These are phyloP conservation scores for Thereva nobilitata DNA, from an alignment of 2,888 invertebrate species.

Conservation along the genomic window DNA sequence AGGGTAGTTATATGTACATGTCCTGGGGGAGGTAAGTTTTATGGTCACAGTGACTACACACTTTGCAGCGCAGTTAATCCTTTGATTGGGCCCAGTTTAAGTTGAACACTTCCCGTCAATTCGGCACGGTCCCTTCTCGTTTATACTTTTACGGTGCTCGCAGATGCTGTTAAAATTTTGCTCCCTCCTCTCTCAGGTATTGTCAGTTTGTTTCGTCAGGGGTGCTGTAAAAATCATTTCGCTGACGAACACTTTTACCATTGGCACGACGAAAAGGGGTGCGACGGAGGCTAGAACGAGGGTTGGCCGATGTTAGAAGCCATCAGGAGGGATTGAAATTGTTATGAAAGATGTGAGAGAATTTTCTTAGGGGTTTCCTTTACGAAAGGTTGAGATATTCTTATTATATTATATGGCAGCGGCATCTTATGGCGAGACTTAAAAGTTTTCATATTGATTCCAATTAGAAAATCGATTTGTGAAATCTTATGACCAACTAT, in stretches of 20 bases:
- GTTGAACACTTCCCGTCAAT: constrained; percentile 2
- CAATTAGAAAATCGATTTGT: too few relatives aligned
- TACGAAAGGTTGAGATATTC: too few relatives aligned
- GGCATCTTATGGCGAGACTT: too few relatives aligned
- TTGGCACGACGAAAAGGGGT: constrained; percentile 19
- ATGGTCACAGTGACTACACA: constrained; percentile 29
- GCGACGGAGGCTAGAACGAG: not conserved
- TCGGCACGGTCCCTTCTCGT: constrained; percentile 16
- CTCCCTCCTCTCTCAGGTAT: constrained; percentile 13
- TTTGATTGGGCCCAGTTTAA: constrained; percentile 28
- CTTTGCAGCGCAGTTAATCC: constrained; percentile 20
- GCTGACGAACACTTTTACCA: constrained; percentile 37
- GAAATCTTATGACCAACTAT: too few relatives aligned
- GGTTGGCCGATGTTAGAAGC: too few relatives aligned
- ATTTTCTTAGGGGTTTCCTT: too few relatives aligned
- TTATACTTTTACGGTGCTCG: constrained; percentile 20
- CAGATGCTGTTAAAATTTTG: constrained; percentile 27
- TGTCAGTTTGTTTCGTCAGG: constrained; percentile 35
- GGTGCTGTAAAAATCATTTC: constrained; percentile 42
- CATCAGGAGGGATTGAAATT: too few relatives aligned
- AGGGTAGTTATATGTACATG: constrained; percentile 19
- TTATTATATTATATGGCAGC: too few relatives aligned
- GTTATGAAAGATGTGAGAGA: too few relatives aligned
- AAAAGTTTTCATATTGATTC: too few relatives aligned
- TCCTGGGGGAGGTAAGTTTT: constrained; percentile 21